Base-by-base conservation (phyloP, 30 jellyfish, hydroid and myxozoan genomes). In the Turritopsis rubra region DNA sequence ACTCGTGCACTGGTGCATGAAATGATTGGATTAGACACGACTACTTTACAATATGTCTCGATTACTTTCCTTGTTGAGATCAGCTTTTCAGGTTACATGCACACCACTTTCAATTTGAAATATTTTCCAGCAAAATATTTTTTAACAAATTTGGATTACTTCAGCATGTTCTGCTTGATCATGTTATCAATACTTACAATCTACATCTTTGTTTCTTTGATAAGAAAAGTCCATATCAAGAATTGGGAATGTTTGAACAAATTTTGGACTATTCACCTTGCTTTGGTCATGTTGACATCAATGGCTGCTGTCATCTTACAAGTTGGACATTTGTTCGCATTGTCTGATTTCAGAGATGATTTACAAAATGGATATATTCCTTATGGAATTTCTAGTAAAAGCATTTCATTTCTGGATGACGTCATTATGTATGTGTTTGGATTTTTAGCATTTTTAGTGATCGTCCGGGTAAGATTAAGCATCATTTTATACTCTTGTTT, bases 151-250 rank as follows among this genome's bases (percentile, higher is more conserved):
- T 72, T 88, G 29, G 98, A 91, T 81, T 83, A 76, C 75, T 91
- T 91, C 87, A 83, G 89, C 52, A 66, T 91, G 52, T 84, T 85
- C 75, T 91, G 98, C 41, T 89, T 86, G 52, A 91, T 91, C 68
- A 75, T 84, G 17, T 80, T 87, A 28, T 90, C 88, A 9, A 65
- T 87, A 25, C 65, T 91, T 52, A 70, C 88, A 23, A 29, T 87
- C 65, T 84, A 83, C 83, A 77, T 70, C 22, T 75, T 83, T 0
- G 85, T 86, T 85, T 71, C 31, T 18, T 22, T 41, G 65, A 73
- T 75, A 0, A 84, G 65, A 29, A 75, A 81, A 81, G 65, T 77
- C 25, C 30, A 52, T 22, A 77, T 54, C 27, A 65, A 72, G 25
- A 72, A 78, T n/a, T 53, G 29, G 79, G 53, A 24, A 20, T 8